Conservation (phyloP, 2,797 vertebrate genomes). For the Aselliscus stoliczkanus region DNA sequence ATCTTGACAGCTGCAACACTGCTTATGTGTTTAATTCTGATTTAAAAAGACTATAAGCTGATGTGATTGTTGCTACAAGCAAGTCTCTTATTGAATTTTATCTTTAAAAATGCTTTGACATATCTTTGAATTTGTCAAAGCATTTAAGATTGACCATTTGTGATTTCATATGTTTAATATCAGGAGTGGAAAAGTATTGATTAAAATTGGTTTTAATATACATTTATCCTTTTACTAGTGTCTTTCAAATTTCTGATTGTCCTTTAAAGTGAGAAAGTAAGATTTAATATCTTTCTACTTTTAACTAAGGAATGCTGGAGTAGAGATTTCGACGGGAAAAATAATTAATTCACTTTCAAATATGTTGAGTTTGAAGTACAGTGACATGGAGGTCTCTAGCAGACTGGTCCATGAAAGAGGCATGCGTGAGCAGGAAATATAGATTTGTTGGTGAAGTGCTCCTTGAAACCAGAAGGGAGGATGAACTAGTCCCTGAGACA, state of each 20-base stretch:
- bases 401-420: background rate
- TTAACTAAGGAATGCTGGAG: background rate
- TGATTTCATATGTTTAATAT: background rate
- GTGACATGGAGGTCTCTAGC: background rate
- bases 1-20: background rate
- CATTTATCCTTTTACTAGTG: conserved; percentile 18
- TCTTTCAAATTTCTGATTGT: conserved; percentile 11
- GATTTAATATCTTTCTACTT: background rate
- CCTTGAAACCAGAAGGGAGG: background rate
- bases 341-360: background rate
- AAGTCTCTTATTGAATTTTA: background rate
- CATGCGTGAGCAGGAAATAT: background rate
- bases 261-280: background rate
- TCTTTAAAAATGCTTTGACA: background rate
- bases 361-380: background rate
- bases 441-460: background rate
- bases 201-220: background rate
- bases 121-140: background rate
- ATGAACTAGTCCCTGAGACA: background rate
- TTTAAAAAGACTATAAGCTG: background rate
- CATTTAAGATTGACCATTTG: background rate
- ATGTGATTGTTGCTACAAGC: background rate
- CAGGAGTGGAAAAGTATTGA: background rate
- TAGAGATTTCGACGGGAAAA: background rate
- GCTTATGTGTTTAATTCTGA: background rate